Conservation (phyloP, 2,888 invertebrate species). For the Maniola hyperantus region DNA sequence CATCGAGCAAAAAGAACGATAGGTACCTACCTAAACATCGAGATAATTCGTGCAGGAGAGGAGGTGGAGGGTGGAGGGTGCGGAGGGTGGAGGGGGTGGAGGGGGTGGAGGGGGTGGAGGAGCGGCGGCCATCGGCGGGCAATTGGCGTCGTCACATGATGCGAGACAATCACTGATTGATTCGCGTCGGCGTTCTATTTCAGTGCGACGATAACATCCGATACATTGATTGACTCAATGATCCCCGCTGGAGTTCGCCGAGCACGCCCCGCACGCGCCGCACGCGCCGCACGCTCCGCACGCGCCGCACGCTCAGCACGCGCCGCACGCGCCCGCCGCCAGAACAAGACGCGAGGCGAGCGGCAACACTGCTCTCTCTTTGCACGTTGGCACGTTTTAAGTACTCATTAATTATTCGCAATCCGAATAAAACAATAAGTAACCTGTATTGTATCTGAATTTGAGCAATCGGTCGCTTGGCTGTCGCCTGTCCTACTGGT, state of each 20-base stretch:
- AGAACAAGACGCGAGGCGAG: slow-evolving; percentile 18
- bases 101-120: not conserved
- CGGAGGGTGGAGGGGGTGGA: not conserved
- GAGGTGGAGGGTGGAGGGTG: no score
- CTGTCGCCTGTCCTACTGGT: no score
- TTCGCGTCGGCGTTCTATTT: slow-evolving; percentile 29
- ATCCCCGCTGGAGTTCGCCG: no score
- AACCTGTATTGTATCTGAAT: no score
- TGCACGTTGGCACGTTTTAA: no score
- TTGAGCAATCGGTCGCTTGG: no score
- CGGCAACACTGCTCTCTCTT: not conserved
- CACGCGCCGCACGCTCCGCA: not conserved
- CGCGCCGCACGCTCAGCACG: slow-evolving; percentile 36
- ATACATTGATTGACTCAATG: slow-evolving; percentile 22
- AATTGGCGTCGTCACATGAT: slow-evolving; percentile 36
- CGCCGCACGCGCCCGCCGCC: slow-evolving; percentile 37
- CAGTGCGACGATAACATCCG: slow-evolving; percentile 29
- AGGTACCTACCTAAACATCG: not conserved
- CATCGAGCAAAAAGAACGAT: not conserved
- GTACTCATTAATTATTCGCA: no score
- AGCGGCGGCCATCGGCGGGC: not conserved
- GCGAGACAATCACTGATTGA: slow-evolving; percentile 45
- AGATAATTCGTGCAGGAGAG: not conserved
- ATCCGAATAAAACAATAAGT: no score
- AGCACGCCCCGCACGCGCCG: not conserved